Evolutionary conservation across 1,140 invertebrate species (phyloP), one percentile per base, ranked within the genome.

Genomic region (Eupeodes corollae): DNA sequence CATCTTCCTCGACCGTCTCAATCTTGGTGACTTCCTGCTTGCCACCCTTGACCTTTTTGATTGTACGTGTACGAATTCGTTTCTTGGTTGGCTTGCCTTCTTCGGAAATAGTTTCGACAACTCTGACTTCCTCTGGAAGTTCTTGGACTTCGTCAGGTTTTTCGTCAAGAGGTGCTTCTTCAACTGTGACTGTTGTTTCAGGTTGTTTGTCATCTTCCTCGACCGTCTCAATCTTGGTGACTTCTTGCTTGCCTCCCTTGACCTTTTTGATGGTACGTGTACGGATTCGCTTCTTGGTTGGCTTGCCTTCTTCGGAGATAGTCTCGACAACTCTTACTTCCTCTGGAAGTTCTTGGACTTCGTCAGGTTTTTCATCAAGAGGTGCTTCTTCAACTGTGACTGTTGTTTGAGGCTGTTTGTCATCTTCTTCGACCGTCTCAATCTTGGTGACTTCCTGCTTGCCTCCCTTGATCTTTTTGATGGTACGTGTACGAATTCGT

Each of bases 351-450:
- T 70, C 69, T 44, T 59, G 55, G 15, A 68, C 43, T 46, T 67
- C 55, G 49, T 59, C 53, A 1, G 52, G 53, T 2, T 57, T 42
- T 8, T 31, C 49, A n/a, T 50, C 49, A 12, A 48, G 14, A 18
- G 47, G 40, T 15, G 47, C 46, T 42, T 58, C 50, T 44, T 57
- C 52, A 30, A 55, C 56, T 31, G 34, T 55, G 32, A 54, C 60
- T 38, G 51, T 47, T 2, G 46, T 50, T 44, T 51, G 44, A 31
- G 70, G 63, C 41, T 56, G 51, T 51, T 72, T 63, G 37, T 69
- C 67, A 46, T 73, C 69, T 57, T 73, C 70, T 59, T 73, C 65
- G 40, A 73, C 55, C 16, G 72, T 71, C n/a, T 69, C 65, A 45
- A 72, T 70, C 60, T 74, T 70, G 10, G 67, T 72, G 5, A 69